phyloP scores from a whole-genome alignment of 2,113 vertebrate genomes.

The Grantiella picta region DNA sequence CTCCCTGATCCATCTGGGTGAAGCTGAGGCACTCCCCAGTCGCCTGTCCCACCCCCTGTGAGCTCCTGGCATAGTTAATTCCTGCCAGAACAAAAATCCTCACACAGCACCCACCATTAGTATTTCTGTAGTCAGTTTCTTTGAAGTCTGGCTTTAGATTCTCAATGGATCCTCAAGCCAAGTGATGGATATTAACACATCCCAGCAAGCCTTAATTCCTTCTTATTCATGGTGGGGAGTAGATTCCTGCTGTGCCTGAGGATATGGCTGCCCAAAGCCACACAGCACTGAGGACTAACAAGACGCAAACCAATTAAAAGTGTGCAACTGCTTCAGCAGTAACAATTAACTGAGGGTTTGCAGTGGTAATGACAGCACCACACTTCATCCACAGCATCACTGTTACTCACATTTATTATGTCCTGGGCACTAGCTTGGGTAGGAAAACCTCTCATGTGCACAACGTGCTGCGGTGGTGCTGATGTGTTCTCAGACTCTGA shows the following conservation, averaged over 20 bases:
- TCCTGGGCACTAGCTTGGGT: conserved; percentile 79
- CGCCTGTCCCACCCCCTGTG: accelerated
- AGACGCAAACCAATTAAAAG: background rate
- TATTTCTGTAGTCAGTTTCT: background rate
- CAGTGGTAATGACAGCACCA: accelerated
- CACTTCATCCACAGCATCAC: accelerated
- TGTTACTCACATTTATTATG: conserved; percentile 80
- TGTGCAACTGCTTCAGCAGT: background rate
- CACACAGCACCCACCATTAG: accelerated
- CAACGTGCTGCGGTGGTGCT: conserved; percentile 15
- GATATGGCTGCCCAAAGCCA: background rate
- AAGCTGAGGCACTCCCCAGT: background rate
- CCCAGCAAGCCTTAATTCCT: background rate
- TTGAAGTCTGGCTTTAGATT: background rate
- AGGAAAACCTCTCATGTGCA: conserved; percentile 88
- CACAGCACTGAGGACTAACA: accelerated
- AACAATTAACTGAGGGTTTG: background rate
- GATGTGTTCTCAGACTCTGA: background rate
- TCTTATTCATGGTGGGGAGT: background rate
- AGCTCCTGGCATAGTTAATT: background rate
- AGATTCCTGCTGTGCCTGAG: accelerated
- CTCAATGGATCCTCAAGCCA: background rate
- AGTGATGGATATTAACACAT: accelerated
- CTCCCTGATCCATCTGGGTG: too few species aligned
- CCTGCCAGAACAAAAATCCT: background rate